A percentile compares a stretch with the other conserved stretches of the same genome.
Evolutionary conservation across 2,797 vertebrate species (phyloP).

Genomic region (Coregonus suidteri): DNA sequence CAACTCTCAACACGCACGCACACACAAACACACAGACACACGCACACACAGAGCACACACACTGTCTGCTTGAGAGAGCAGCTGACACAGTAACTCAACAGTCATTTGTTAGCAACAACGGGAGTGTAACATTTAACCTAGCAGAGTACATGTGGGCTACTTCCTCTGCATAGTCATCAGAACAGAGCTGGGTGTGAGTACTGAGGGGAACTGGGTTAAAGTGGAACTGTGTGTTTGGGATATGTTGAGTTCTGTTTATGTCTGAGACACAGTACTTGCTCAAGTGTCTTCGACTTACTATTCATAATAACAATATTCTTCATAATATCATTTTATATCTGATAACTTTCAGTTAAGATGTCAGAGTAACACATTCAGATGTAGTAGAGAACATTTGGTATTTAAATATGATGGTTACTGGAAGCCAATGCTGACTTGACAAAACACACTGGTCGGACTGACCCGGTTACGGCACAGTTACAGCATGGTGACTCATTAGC

Average conservation of each 20-base stretch:
- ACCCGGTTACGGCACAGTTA: neutral
- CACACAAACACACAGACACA: neutral
- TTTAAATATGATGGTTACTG: too few relatives aligned
- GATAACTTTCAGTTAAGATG: neutral
- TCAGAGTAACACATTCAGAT: neutral
- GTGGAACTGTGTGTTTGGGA: neutral
- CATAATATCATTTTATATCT: neutral
- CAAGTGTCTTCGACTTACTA: neutral
- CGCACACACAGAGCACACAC: neutral
- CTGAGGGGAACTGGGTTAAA: neutral
- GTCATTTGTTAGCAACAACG: conserved; percentile 5
- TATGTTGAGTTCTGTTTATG: neutral
- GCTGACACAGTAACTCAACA: neutral
- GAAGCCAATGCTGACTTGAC: too few relatives aligned
- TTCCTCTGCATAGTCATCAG: neutral
- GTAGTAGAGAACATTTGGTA: too few relatives aligned
- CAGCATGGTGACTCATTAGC: neutral
- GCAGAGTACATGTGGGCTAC: neutral
- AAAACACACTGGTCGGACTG: neutral
- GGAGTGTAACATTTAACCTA: neutral
- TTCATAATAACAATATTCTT: neutral
- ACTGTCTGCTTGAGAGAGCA: neutral
- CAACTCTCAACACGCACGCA: conserved; percentile 5
- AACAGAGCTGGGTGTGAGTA: neutral
- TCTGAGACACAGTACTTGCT: neutral